These are phyloP conservation scores for Passer domesticus DNA, from an alignment of 2,113 vertebrate species.

Conservation along the genomic window DNA sequence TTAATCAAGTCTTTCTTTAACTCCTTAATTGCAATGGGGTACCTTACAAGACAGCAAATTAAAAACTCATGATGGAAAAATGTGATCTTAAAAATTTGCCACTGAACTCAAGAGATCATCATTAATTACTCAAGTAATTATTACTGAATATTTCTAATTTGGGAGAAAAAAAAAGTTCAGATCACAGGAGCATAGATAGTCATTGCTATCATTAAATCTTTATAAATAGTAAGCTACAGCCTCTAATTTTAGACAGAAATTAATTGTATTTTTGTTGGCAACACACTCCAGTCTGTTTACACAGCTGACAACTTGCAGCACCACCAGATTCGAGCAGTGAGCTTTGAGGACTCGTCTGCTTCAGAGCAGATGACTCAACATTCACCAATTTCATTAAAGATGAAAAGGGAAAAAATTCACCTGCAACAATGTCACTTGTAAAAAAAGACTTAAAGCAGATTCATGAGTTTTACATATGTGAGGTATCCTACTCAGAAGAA, in stretches of 20 bases:
- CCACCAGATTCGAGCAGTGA: constrained; percentile 68
- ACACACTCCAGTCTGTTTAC: constrained; percentile 80
- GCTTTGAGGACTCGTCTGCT: constrained; percentile 71
- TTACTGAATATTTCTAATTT: constrained; percentile 15
- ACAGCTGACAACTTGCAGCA: constrained; percentile 81
- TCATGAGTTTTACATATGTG: constrained; percentile 46
- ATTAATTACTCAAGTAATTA: constrained; percentile 40
- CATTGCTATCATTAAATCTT: constrained; percentile 70
- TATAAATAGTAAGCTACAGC: constrained; percentile 70
- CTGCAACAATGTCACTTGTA: constrained; percentile 75
- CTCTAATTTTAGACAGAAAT: constrained; percentile 78
- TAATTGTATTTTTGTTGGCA: constrained; percentile 83
- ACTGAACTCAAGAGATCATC: background rate
- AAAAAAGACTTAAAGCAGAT: constrained; percentile 57
- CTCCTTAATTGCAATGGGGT: background rate
- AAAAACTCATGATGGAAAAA: background rate
- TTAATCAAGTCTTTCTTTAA: constrained; percentile 64
- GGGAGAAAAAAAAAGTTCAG: constrained; percentile 45
- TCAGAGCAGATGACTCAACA: constrained; percentile 78
- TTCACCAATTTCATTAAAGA: constrained; percentile 70
- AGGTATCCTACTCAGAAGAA: constrained; percentile 36
- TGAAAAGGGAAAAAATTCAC: constrained; percentile 65
- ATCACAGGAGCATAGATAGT: background rate
- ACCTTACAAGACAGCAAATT: background rate
- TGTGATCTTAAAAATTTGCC: background rate